phyloP scores from a whole-genome alignment of 2,888 invertebrate genomes.

The Ophion obscuratus region DNA sequence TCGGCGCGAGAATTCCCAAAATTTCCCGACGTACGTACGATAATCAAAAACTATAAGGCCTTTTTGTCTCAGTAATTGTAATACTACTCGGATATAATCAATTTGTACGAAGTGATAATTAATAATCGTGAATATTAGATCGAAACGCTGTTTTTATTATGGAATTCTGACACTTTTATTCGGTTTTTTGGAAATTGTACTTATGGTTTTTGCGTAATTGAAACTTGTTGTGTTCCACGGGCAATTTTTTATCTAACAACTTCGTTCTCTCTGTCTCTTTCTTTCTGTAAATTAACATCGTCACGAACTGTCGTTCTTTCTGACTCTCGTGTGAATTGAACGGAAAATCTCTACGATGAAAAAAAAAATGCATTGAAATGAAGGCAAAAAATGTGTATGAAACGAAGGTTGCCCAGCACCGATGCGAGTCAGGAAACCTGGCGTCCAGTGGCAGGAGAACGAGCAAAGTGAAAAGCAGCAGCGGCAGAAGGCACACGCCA shows the following conservation, averaged over 20 bases:
- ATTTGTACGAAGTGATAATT: neutral
- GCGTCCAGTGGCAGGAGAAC: constrained; percentile 81
- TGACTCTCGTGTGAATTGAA: neutral
- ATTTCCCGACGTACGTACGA: constrained; percentile 6
- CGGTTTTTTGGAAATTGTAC: neutral
- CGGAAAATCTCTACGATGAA: neutral
- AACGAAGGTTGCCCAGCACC: constrained; percentile 81
- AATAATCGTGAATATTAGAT: neutral
- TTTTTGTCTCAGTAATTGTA: constrained; percentile 1
- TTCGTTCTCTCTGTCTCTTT: constrained; percentile 2
- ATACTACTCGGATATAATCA: neutral
- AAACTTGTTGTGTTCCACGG: neutral
- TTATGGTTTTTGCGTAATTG: constrained; percentile 23
- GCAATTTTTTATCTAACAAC: constrained; percentile 15
- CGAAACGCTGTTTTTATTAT: neutral
- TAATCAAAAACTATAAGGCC: constrained; percentile 19
- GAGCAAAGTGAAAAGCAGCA: constrained; percentile 86
- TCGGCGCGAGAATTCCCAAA: neutral
- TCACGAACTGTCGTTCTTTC: neutral
- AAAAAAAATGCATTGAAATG: constrained; percentile 63
- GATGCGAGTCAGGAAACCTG: constrained; percentile 78
- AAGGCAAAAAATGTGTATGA: constrained; percentile 27
- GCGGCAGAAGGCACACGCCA: constrained; percentile 78
- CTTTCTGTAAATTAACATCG: neutral
- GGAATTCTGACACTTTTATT: neutral